Base-by-base conservation (phyloP, 2,888 invertebrate species). In the Galerucella pusilla region DNA sequence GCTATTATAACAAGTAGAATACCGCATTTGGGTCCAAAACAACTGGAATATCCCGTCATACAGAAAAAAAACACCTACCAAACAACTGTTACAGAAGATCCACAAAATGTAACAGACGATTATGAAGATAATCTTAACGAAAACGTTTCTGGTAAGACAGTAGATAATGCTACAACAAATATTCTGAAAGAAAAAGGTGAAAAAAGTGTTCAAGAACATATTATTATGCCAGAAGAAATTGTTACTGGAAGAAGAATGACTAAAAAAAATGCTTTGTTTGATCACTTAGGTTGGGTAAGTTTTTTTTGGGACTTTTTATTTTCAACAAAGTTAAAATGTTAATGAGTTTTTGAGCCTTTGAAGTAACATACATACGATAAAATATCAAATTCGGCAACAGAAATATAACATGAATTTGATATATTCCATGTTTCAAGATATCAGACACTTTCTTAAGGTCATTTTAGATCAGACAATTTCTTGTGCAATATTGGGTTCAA, bases 41-140 rank as follows among this genome's bases (percentile, higher is more conserved):
- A 57, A 57, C 57, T 57, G 20, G 57, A 57, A 3, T 57, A 61
- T 61, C 61, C 61, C 6, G n/a, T 61, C 14, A 61, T 61, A 35
- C 28, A 61, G 35, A 61, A 61, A 35, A 61, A 61, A 61, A 61
- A 35, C 11, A 11, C 35, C 35, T 61, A 35, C 28, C 28, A 35
- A 35, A 61, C 61, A 14, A 61, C 61, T 25, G 35, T 35, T 35
- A 35, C 61, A 7, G 61, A 61, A 61, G 61, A 61, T 10, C 61
- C 28, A 35, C 12, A 5, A 12, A 35, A 35, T 28, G 1, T 61
- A n/a, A 35, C 61, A 14, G 61, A 61, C n/a, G 11, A 61, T 28
- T 28, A 35, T 14, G 28, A 35, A 11, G 35, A 35, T 2, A 57
- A 20, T 0, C 16, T 57, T 16, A 57, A 57, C 57, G 57, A 57